These are phyloP conservation scores for Steinernema carpocapsae DNA, from an alignment of 2,888 invertebrate genomes.

Conservation along the genomic window DNA sequence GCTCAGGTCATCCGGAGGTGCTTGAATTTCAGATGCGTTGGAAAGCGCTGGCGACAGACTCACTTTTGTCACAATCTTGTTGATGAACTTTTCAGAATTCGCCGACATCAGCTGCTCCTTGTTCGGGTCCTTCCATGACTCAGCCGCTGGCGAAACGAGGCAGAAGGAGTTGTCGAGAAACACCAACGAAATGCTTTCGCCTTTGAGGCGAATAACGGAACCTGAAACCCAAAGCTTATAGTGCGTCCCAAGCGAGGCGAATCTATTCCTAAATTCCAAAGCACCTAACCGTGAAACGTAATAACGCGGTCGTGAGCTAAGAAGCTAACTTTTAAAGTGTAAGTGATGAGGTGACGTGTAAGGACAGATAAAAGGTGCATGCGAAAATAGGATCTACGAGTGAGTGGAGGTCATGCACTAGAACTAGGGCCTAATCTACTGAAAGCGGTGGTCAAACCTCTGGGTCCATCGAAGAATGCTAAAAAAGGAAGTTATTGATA, in stretches of 20 bases:
- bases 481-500: conserved; percentile 32
- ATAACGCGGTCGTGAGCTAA: neutral
- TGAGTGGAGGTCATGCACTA: neutral
- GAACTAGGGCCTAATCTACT: neutral
- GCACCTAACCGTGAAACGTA: neutral
- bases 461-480: conserved; percentile 52
- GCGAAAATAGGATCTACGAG: neutral
- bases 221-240: conserved; percentile 74
- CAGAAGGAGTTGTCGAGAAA: conserved; percentile 94
- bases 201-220: conserved; percentile 93
- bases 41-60: conserved; percentile 51
- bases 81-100: conserved; percentile 52
- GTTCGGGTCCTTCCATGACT: conserved; percentile 83
- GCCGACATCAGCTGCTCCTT: conserved; percentile 71
- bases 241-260: neutral
- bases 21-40: conserved; percentile 34
- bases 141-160: conserved; percentile 86
- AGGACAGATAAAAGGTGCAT: neutral
- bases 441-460: conserved; percentile 42
- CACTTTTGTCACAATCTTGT: conserved; percentile 57
- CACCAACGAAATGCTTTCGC: conserved; percentile 89
- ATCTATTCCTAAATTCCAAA: neutral
- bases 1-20: conserved; percentile 40
- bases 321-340: neutral
- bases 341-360: neutral